Conservation (phyloP, 2,113 vertebrate genomes). For the Anguilla rostrata region DNA sequence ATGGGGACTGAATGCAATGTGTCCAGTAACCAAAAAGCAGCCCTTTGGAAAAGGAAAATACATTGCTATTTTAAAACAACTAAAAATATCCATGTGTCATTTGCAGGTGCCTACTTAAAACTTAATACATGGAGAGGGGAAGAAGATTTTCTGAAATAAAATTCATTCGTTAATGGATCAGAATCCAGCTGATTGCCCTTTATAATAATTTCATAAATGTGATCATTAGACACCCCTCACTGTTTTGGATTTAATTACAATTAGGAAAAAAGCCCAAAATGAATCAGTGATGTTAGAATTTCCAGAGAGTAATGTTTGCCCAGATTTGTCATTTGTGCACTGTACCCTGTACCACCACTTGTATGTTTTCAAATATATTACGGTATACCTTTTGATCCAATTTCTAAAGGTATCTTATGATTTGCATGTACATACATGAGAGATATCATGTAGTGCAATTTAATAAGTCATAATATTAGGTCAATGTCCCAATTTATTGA, state of each 20-base stretch:
- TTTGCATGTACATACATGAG: neutral
- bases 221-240: neutral
- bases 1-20: neutral
- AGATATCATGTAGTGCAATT: neutral
- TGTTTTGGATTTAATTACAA: neutral
- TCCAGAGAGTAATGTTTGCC: neutral
- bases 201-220: conserved; percentile 7
- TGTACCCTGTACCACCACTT: neutral
- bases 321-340: neutral
- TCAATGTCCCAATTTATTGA: neutral
- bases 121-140: neutral
- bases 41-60: neutral
- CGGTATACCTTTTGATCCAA: neutral
- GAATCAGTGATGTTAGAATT: neutral
- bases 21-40: neutral
- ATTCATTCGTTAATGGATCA: neutral
- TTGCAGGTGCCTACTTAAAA: neutral
- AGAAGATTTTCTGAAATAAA: neutral
- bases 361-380: neutral
- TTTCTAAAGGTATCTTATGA: neutral
- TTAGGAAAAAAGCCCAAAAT: neutral
- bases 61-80: neutral
- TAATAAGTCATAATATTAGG: neutral
- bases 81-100: neutral
- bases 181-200: conserved; percentile 7